Base-by-base conservation (phyloP, 2,113 vertebrate species). In the Rhinopomastus cyanomelas region DNA sequence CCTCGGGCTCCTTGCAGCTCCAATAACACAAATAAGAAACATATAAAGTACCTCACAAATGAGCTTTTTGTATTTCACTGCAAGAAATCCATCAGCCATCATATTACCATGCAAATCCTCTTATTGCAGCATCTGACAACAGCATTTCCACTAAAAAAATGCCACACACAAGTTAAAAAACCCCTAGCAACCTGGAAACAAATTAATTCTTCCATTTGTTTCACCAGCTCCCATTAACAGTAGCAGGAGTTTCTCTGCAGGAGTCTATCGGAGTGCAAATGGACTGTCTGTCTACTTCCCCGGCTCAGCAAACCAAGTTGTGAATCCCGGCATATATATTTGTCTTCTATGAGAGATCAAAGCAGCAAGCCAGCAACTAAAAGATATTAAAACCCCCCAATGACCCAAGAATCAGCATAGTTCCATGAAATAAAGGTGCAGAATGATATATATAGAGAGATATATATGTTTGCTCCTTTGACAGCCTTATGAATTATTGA, bases 61-160 rank as follows among this genome's bases (percentile, higher is more conserved):
- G 62, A 90, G 90, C 71, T 95, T 88, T 78, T 90, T 90, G 81
- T 77, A 81, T 87, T 95, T 94, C 87, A 93, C 79, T 76, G 90
- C 74, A 27, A 94, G 86, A 73, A 94, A 94, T 91, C 84, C 78
- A 90, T 92, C 92, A 95, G 86, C 84, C 48, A n/a, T 81, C 90
- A 77, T 49, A 90, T 95, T 96, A 80, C 71, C 78, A 92, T 80
- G 90, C 88, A 95, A 92, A 95, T 96, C 86, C 67, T 76, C 90
- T 95, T 87, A 88, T 7, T 90, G 59, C 69, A 60, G 85, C 95
- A 86, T 92, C 83, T 87, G 88, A 95, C 81, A 94, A 80, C 51
- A 73, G 64, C 62, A 76, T 84, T 90, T 80, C 42, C 66, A 88
- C 72, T 49, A 5, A 26, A 44, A 60, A 62, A 34, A 66, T n/a